These are phyloP conservation scores for Thunnus albacares DNA, from an alignment of 2,797 vertebrate genomes.

Conservation along the genomic window DNA sequence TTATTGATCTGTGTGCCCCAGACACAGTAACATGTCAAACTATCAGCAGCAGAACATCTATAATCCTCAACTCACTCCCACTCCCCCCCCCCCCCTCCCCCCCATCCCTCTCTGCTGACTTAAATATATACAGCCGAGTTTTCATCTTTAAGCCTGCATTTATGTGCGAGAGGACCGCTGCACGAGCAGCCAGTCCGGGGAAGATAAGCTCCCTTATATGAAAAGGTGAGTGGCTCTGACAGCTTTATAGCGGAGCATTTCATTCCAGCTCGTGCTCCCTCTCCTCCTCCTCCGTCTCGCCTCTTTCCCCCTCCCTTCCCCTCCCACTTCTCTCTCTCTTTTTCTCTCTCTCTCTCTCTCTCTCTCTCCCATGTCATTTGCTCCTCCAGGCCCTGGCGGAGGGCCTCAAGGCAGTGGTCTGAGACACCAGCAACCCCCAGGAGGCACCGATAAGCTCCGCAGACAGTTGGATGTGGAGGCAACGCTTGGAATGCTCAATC, in stretches of 20 bases:
- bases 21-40: conserved; percentile 74
- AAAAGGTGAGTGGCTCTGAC: conserved; percentile 81
- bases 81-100: conserved; percentile 13
- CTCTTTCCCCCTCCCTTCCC: conserved; percentile 37
- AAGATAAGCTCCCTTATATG: conserved; percentile 80
- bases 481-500: conserved; percentile 71
- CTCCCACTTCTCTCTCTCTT: conserved; percentile 45
- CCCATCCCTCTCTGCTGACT: conserved; percentile 55
- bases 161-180: conserved; percentile 68
- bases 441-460: conserved; percentile 74
- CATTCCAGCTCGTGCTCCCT: conserved; percentile 65
- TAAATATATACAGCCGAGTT: conserved; percentile 73
- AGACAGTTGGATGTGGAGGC: conserved; percentile 67
- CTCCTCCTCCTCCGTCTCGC: conserved; percentile 47
- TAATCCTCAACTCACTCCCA: conserved; percentile 72
- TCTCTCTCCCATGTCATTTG: conserved; percentile 59
- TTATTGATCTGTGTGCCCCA: conserved; percentile 74
- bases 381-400: conserved; percentile 64
- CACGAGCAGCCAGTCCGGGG: conserved; percentile 66
- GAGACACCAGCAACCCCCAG: conserved; percentile 73
- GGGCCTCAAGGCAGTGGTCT: conserved; percentile 71
- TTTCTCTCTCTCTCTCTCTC: conserved; percentile 19
- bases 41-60: conserved; percentile 74
- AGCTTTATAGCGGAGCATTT: conserved; percentile 81
- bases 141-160: conserved; percentile 79